Percentiles rank a stretch among this genome's conserved stretches.
phyloP scores from a whole-genome alignment of 2,113 vertebrate species.

The Xyliphius kryptos region DNA sequence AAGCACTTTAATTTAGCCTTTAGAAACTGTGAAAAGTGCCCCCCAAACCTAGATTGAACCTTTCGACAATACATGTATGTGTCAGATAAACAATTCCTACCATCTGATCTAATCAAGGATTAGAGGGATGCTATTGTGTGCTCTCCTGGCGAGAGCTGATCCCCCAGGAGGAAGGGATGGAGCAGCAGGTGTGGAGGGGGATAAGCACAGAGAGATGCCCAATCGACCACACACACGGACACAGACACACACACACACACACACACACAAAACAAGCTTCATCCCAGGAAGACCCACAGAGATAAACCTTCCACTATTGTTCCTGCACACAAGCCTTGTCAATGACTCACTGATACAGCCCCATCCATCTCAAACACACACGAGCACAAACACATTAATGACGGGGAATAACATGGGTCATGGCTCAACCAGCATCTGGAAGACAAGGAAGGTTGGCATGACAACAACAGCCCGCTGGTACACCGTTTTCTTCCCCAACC shows the following conservation, averaged over 20 bases:
- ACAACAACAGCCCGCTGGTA: constrained; percentile 8
- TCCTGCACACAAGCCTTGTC: background rate
- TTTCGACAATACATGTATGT: constrained; percentile 31
- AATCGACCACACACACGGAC: constrained; percentile 29
- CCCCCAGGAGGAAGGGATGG: background rate
- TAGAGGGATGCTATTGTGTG: constrained; percentile 38
- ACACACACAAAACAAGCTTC: background rate
- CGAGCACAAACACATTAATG: constrained; percentile 14
- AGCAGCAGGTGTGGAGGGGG: constrained; percentile 11
- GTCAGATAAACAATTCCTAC: constrained; percentile 33
- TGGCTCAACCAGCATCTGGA: constrained; percentile 7
- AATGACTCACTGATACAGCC: constrained; percentile 7
- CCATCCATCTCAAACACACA: constrained; percentile 10
- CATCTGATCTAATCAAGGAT: constrained; percentile 39
- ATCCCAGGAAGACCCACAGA: constrained; percentile 1
- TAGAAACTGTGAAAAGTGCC: constrained; percentile 19
- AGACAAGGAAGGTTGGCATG: constrained; percentile 24
- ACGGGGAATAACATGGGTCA: constrained; percentile 18
- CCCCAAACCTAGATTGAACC: constrained; percentile 26
- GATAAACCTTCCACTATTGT: constrained; percentile 2
- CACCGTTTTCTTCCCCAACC: background rate
- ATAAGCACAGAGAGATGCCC: constrained; percentile 1
- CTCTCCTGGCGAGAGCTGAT: constrained; percentile 19
- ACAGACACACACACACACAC: background rate
- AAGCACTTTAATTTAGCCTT: constrained; percentile 17